Percentiles rank a stretch among this genome's conserved stretches.
These are phyloP conservation scores for Gadus chalcogrammus DNA, from an alignment of 2,113 vertebrate genomes.

Conservation along the genomic window DNA sequence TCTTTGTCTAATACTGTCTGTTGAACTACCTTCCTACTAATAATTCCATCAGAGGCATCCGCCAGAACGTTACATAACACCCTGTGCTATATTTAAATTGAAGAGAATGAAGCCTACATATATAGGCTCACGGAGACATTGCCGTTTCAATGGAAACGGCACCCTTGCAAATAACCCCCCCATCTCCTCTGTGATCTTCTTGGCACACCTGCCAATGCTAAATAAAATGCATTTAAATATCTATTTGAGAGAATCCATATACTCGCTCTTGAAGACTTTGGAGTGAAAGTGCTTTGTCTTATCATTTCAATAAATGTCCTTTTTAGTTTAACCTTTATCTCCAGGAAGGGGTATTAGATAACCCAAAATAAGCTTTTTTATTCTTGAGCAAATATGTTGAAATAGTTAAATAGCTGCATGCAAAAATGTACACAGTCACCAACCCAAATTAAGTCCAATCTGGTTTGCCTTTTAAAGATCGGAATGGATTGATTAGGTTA, in stretches of 20 bases:
- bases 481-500: too few species aligned
- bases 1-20: slow-evolving; percentile 26
- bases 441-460: too few species aligned
- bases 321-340: too few species aligned
- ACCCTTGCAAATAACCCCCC: slow-evolving; percentile 18
- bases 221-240: background rate
- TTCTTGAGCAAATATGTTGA: background rate
- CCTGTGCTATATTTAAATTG: slow-evolving; percentile 65
- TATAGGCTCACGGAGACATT: slow-evolving; percentile 57
- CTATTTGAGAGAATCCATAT: too few species aligned
- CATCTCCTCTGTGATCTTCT: slow-evolving; percentile 12
- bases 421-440: too few species aligned
- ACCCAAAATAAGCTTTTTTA: background rate
- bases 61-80: slow-evolving; percentile 58
- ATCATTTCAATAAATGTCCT: too few species aligned
- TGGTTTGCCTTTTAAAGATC: too few species aligned
- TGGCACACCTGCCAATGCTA: background rate
- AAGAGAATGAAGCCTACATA: slow-evolving; percentile 62
- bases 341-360: too few species aligned
- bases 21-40: slow-evolving; percentile 45
- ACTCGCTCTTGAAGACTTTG: background rate
- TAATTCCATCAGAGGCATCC: slow-evolving; percentile 51
- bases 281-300: background rate
- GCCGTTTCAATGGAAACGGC: slow-evolving; percentile 43
- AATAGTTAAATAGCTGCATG: too few species aligned